Percentiles rank a stretch among this genome's conserved stretches.
phyloP scores from a whole-genome alignment of 2,113 vertebrate genomes.

The Ailuropoda melanoleuca region DNA sequence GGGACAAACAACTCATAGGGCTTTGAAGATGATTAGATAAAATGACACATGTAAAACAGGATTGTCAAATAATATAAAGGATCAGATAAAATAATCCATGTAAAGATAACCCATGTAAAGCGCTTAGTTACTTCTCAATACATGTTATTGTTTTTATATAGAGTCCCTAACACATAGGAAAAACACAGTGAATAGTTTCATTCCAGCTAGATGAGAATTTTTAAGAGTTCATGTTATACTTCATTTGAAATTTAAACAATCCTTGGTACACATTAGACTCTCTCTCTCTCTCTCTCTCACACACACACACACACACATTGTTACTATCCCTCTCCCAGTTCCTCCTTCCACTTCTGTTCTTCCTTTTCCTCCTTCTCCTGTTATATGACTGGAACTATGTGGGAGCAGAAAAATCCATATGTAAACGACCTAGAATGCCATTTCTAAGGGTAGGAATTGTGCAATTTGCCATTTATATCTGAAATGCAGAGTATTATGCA shows the following conservation, averaged over 20 bases:
- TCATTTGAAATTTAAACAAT: background rate
- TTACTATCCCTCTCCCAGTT: background rate
- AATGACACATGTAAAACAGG: background rate
- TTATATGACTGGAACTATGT: background rate
- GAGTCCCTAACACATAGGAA: background rate
- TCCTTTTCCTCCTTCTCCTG: background rate
- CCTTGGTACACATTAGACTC: background rate
- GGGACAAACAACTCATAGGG: background rate
- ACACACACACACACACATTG: background rate
- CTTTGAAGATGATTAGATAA: background rate
- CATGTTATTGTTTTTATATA: background rate
- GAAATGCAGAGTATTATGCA: background rate
- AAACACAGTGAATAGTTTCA: background rate
- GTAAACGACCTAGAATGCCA: background rate
- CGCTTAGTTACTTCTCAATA: background rate
- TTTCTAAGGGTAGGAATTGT: background rate
- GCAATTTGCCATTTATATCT: background rate
- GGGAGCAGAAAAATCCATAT: background rate
- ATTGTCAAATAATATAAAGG: background rate
- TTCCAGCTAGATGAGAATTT: background rate
- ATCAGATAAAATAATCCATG: background rate
- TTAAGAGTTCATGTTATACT: background rate
- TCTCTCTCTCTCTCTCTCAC: background rate
- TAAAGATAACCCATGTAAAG: background rate
- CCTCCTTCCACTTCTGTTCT: background rate